phyloP scores from a whole-genome alignment of 2,888 invertebrate species.

The Trissolcus japonicus region DNA sequence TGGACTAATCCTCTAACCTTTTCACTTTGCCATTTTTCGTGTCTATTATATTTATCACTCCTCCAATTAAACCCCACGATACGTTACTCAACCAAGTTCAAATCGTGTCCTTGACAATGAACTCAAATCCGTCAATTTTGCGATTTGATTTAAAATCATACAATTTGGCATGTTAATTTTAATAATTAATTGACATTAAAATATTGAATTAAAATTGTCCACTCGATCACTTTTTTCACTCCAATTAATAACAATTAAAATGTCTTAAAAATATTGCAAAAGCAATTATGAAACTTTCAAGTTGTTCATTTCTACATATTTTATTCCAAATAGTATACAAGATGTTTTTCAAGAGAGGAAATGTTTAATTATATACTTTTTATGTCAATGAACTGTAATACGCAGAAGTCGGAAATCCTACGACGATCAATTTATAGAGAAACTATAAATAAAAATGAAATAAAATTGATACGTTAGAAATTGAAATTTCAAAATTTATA shows the following conservation, averaged over 20 bases:
- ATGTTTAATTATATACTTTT: slow-evolving; percentile 19
- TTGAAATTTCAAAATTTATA: no score
- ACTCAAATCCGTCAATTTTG: not conserved
- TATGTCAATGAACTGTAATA: slow-evolving; percentile 15
- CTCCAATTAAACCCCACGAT: not conserved
- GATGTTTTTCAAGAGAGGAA: slow-evolving; percentile 9
- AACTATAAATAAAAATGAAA: no score
- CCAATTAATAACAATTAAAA: no score
- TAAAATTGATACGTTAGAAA: no score
- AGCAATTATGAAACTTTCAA: slow-evolving; percentile 15
- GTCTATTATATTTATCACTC: slow-evolving; percentile 3
- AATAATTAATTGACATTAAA: no score
- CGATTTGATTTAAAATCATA: not conserved
- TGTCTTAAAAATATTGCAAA: no score
- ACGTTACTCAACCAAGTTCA: not conserved
- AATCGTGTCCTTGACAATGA: slow-evolving; percentile 4
- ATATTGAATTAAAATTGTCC: not conserved
- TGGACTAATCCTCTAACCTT: not conserved
- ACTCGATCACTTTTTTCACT: no score
- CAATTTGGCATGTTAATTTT: not conserved
- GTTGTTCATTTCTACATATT: slow-evolving; percentile 15
- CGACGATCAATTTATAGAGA: no score
- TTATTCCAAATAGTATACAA: slow-evolving; percentile 18
- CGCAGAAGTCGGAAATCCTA: slow-evolving; percentile 7
- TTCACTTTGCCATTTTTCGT: not conserved